These are phyloP conservation scores for Trichoplusia ni DNA, from an alignment of 1,140 invertebrate species.

Conservation along the genomic window DNA sequence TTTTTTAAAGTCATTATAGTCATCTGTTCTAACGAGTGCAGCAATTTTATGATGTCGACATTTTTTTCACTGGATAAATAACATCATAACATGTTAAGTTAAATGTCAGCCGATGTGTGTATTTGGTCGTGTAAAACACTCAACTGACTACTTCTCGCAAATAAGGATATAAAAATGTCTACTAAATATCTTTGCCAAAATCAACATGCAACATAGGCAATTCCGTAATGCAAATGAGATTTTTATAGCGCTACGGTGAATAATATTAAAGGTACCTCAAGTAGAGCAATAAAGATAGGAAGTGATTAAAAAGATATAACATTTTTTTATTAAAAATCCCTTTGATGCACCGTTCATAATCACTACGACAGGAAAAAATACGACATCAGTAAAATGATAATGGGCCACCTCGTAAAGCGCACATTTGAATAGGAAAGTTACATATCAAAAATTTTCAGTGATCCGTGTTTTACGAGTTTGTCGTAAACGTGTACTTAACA, in stretches of 20 bases:
- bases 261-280: slow-evolving; percentile 58
- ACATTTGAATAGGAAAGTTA: slow-evolving; percentile 81
- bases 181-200: slow-evolving; percentile 18
- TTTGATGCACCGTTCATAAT: slow-evolving; percentile 74
- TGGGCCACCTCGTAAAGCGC: slow-evolving; percentile 73
- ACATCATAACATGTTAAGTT: neutral
- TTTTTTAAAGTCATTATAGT: slow-evolving; percentile 61
- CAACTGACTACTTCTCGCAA: neutral
- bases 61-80: slow-evolving; percentile 14
- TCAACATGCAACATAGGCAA: slow-evolving; percentile 37
- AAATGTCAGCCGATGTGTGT: neutral
- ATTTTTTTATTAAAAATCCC: slow-evolving; percentile 73
- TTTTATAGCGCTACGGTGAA: slow-evolving; percentile 55
- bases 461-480: slow-evolving; percentile 80
- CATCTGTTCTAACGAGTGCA: slow-evolving; percentile 26
- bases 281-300: slow-evolving; percentile 63
- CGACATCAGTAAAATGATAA: slow-evolving; percentile 78
- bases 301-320: slow-evolving; percentile 78
- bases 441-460: slow-evolving; percentile 82
- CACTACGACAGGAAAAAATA: slow-evolving; percentile 68
- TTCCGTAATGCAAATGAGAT: slow-evolving; percentile 55
- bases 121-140: neutral
- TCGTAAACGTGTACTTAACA: slow-evolving; percentile 79
- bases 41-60: slow-evolving; percentile 11
- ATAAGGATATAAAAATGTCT: slow-evolving; percentile 19